phyloP scores from a whole-genome alignment of 2,113 vertebrate species.

The Pituophis catenifer region DNA sequence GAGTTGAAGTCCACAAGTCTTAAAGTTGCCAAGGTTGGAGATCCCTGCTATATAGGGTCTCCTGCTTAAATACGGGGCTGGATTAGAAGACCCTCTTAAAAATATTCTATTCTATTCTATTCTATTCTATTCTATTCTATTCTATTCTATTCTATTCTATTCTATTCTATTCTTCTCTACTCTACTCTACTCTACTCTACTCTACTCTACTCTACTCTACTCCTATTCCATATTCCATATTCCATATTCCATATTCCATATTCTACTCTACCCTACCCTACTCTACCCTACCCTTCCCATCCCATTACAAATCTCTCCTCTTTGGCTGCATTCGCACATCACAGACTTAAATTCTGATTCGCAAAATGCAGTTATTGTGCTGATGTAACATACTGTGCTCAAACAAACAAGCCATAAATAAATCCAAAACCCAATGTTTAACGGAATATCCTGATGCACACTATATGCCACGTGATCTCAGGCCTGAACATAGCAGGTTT shows the following conservation, averaged over 20 bases:
- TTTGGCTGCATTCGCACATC: not conserved
- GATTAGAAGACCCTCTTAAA: not conserved
- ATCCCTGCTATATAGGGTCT: not conserved
- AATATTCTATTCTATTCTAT: not conserved
- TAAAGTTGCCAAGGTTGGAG: no score
- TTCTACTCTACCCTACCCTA: no score
- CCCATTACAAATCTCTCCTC: not conserved
- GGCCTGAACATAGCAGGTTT: not conserved
- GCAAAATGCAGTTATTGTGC: not conserved
- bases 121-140: not conserved
- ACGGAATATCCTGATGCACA: not conserved
- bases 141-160: no score
- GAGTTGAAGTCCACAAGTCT: no score
- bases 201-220: no score
- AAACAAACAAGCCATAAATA: not conserved
- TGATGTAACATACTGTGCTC: not conserved
- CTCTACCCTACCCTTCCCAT: no score
- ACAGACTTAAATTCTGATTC: not conserved
- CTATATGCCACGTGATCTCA: not conserved
- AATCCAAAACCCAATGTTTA: not conserved
- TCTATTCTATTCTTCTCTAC: no score
- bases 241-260: no score
- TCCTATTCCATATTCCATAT: no score
- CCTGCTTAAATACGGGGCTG: not conserved
- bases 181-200: no score